phyloP scores from a whole-genome alignment of 2,888 invertebrate genomes.

The Aphrophora alni region DNA sequence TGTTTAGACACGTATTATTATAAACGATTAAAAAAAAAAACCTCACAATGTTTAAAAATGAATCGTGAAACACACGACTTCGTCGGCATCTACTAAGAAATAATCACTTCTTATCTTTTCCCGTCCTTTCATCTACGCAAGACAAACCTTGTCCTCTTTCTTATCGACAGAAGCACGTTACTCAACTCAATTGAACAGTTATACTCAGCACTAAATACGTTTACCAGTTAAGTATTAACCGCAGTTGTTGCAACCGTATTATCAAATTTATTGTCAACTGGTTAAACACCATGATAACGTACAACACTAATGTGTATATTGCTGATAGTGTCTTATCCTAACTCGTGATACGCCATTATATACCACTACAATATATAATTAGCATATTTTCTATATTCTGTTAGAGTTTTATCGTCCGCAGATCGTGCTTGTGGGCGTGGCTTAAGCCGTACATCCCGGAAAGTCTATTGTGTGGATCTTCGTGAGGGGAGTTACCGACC shows the following conservation, averaged over 20 bases:
- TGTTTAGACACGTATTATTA: too few relatives aligned
- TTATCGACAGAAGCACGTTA: too few relatives aligned
- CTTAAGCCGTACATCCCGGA: not conserved
- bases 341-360: not conserved
- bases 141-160: too few relatives aligned
- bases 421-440: not conserved
- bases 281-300: not conserved
- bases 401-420: not conserved
- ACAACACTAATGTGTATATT: not conserved
- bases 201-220: not conserved
- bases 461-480: conserved; percentile 1
- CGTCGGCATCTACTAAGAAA: too few relatives aligned
- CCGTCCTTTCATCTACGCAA: too few relatives aligned
- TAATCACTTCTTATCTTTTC: too few relatives aligned
- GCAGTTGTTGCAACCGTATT: not conserved
- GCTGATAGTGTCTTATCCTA: not conserved
- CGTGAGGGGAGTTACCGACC: not conserved
- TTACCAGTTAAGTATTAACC: not conserved
- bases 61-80: too few relatives aligned
- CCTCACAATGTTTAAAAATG: too few relatives aligned
- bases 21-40: too few relatives aligned
- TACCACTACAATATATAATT: not conserved
- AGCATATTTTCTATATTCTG: not conserved
- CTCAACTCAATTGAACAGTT: too few relatives aligned
- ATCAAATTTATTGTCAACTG: not conserved